Base-by-base conservation (phyloP, 1,140 invertebrate genomes). In the Euura saliciscinereae region DNA sequence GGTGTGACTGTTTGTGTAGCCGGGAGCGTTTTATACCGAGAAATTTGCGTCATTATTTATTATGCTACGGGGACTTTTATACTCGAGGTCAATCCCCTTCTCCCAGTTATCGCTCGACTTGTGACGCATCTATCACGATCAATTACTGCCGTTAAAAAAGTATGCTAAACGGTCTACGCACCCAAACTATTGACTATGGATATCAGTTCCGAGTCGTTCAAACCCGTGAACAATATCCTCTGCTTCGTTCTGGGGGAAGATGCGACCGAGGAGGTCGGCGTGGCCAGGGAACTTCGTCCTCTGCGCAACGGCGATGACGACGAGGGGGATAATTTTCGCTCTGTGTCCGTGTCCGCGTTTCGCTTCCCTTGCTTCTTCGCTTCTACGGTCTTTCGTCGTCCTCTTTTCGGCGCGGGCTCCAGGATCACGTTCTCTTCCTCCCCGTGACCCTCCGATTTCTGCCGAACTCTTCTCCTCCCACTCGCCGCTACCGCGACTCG, bases 151-250 rank as follows among this genome's bases (percentile, higher is more conserved):
- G 28, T 28, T 28, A 28, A 28, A 28, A 28, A 28, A 28, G 28
- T 28, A 28, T 28, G 28, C 28, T 28, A 28, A 28, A 28, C 28
- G 28, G 28, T 28, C 28, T 28, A 64, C 67, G 70, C 70, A 84
- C 83, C 82, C 72, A 84, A 73, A 59, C 70, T 71, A 67, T 67
- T 70, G 8, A 84, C 44, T 5, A 78, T 69, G 13, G 76, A 66
- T 3, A 3, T 68, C 6, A 79, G 77, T 4, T 71, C 51, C 3
- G 77, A 74, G 43, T 75, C 74, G 6, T 74, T 68, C 44, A 83
- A 66, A 67, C 83, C 82, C 2, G 82, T 85, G 5, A 85, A 82
- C 6, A 84, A 69, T 69, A 85, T 66, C 66, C 73, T 79, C 13
- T 82, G 76, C 4, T 71, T 79, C 13, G 13, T 51, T 45, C 69